These are phyloP conservation scores for Sardinella longiceps DNA, from an alignment of 2,797 vertebrate genomes.

Conservation along the genomic window DNA sequence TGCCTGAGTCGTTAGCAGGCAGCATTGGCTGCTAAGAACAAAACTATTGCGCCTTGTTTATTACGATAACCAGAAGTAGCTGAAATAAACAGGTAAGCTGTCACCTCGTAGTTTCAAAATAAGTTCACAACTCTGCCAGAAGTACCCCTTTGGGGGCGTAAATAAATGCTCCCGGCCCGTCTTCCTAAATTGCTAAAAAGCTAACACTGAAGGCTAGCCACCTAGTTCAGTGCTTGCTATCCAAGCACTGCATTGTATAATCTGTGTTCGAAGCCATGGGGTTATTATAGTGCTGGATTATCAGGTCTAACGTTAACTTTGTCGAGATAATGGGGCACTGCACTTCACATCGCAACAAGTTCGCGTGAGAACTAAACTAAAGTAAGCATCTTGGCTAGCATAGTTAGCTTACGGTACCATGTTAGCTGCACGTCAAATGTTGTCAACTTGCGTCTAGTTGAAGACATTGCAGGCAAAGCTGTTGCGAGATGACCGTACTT, in stretches of 20 bases:
- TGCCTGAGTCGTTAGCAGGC: background rate
- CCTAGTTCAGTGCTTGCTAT: background rate
- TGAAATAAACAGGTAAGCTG: background rate
- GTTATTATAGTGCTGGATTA: too few relatives aligned
- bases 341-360: background rate
- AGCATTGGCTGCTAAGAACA: constrained; percentile 22
- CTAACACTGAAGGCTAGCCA: background rate
- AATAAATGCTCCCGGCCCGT: background rate
- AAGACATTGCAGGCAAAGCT: too few relatives aligned
- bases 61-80: background rate
- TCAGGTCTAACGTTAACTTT: too few relatives aligned
- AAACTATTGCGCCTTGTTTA: background rate
- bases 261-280: background rate
- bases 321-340: too few relatives aligned
- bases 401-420: background rate
- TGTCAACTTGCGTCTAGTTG: too few relatives aligned
- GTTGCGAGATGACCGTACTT: too few relatives aligned
- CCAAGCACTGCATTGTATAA: background rate
- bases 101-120: background rate
- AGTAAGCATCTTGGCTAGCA: background rate
- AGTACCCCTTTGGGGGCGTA: background rate
- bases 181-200: background rate
- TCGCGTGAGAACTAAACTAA: background rate
- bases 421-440: background rate
- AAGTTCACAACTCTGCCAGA: background rate